phyloP scores from a whole-genome alignment of 1,140 invertebrate species.

The Acromyrmex charruanus region DNA sequence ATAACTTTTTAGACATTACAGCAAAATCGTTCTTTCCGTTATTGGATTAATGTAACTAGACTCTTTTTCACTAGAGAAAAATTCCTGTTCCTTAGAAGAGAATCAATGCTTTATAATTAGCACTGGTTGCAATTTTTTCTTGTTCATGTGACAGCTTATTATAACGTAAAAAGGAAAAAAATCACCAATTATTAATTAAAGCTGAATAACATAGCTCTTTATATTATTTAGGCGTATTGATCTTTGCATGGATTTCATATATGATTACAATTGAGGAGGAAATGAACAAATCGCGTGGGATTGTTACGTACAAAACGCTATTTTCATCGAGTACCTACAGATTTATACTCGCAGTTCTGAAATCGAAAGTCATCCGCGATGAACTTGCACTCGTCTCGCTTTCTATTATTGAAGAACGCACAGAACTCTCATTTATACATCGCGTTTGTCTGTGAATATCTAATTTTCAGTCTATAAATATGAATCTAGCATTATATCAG shows the following conservation, averaged over 20 bases:
- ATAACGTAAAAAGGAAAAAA: not conserved
- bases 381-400: constrained; percentile 29
- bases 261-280: not conserved
- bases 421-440: not conserved
- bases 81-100: not conserved
- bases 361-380: constrained; percentile 31
- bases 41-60: too few relatives aligned
- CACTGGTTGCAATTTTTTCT: not conserved
- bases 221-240: not conserved
- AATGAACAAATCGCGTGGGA: not conserved
- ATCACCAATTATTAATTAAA: not conserved
- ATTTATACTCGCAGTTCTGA: constrained; percentile 12
- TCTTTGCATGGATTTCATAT: not conserved
- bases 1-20: too few relatives aligned
- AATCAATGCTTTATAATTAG: not conserved
- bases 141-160: not conserved
- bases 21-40: too few relatives aligned
- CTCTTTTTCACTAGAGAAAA: not conserved
- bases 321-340: not conserved
- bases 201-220: not conserved
- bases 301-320: not conserved
- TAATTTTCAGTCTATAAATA: not conserved
- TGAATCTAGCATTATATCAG: not conserved
- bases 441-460: not conserved
- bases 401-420: constrained; percentile 48